Evolutionary conservation across 2,113 vertebrate species (phyloP), one percentile per base, ranked within the genome.

Genomic region (Phylloscopus trochiloides): DNA sequence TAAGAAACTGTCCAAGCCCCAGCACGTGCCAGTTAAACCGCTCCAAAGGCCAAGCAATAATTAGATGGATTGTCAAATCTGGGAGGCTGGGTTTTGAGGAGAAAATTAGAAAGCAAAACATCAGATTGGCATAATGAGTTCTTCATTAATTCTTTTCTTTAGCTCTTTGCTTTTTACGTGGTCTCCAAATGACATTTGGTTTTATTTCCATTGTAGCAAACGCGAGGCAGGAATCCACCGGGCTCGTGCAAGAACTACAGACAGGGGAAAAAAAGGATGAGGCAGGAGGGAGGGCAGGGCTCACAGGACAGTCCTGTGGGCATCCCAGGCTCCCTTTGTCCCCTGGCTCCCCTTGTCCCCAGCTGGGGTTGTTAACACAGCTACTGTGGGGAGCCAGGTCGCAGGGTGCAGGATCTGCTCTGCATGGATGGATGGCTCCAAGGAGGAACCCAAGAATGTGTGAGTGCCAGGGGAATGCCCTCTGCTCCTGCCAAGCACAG

Each of bases 81-180:
- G 77, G 89, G 91, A 85, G 66, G 84, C 1, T 85, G 80, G 12
- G 73, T 79, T 86, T 57, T 34, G 84, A 85, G 87, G 38, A 67
- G 80, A 95, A 82, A 89, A 95, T 96, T 81, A 94, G 93, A 89
- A 95, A 81, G 48, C 80, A 94, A 94, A 96, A 90, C 87, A 95
- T 92, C 77, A 87, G 87, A 91, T 85, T 89, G 91, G 90, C 87
- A 91, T 94, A 95, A 97, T 72, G 84, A 90, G 76, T 89, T 84
- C 84, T 89, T 92, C 73, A 76, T 91, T 95, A 95, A 81, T 72
- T 81, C 83, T 87, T 95, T 94, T 95, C 80, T 92, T 83, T 61
- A 52, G 57, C 58, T 85, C 82, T 86, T 74, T 78, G 40, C 45
- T 55, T 68, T 85, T 59, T 61, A 40, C 4, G 43, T 4, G 40